These are phyloP conservation scores for Telmatochromis bifrenatus DNA, from an alignment of 2,113 vertebrate species.

Conservation along the genomic window DNA sequence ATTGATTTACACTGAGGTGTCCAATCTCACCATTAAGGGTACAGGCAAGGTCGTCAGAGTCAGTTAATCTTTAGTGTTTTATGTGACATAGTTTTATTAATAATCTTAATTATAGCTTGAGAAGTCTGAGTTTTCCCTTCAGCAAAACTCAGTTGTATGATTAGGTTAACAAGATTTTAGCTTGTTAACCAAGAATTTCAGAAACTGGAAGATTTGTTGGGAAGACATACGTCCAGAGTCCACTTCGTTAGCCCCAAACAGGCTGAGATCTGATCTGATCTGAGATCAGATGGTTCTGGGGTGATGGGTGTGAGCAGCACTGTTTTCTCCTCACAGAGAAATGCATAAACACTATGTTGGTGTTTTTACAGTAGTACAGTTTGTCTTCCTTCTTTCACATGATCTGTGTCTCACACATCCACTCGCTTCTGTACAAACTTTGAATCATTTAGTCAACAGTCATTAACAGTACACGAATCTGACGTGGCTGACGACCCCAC, in stretches of 20 bases:
- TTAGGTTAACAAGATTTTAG: background rate
- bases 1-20: background rate
- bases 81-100: background rate
- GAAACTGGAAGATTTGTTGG: background rate
- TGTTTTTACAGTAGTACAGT: background rate
- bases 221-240: background rate
- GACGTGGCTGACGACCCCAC: background rate
- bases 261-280: background rate
- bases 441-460: background rate
- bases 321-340: background rate
- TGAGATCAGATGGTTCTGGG: no score
- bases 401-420: background rate
- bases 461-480: background rate
- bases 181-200: background rate
- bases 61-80: background rate
- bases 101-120: background rate
- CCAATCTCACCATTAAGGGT: background rate
- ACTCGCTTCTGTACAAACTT: background rate
- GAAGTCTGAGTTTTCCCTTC: background rate
- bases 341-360: background rate
- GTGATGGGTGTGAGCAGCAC: background rate
- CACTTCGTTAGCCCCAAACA: background rate
- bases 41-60: background rate
- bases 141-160: background rate
- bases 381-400: background rate